Evolutionary conservation across 2,888 invertebrate genomes (phyloP), one percentile per base, ranked within the genome.

Genomic region (Calliopum simillimum): DNA sequence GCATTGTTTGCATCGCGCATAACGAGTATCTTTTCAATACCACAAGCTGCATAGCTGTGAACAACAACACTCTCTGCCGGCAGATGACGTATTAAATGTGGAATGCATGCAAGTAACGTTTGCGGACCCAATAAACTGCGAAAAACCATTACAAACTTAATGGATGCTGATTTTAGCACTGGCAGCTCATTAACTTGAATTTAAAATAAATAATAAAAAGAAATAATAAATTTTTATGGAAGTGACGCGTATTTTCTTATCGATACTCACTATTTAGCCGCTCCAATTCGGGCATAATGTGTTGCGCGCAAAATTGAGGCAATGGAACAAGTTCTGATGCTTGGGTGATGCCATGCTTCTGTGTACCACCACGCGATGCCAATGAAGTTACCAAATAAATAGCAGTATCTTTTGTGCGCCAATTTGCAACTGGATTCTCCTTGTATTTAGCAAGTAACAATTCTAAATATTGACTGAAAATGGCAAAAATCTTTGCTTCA

Each of bases 71-170:
- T 93, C 25, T 91, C 90, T 1, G 94, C 90, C 19, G 88, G 85
- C 71, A 99, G 88, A 85, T 96, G 93, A 14, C 90, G 89, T 46
- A 97, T 91, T 78, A 98, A 85, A 72, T 93, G 89, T 0, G 97
- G 96, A 68, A 99, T 85, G 19, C 93, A 90, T 3, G 90, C 89
- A 55, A 93, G 84, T 49, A 98, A 88, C 13, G 93, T 88, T 74
- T 95, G 94, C 61, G 90, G 90, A 0, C 96, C 94, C 73, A 99
- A 88, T 78, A 98, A 90, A 70, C 94, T 94, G 71, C 99, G 90
- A 87, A 99, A 99, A 6, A 95, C 96, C 93, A 99, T 97, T 12
- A 99, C 87, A 83, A 96, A 99, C 84, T 99, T 99, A 67, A 99
- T 92, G 3, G 96, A 94, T 84, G 98, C 99, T 0, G 99, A 98